phyloP scores from a whole-genome alignment of 2,113 vertebrate genomes.

The Pelecanus crispus region DNA sequence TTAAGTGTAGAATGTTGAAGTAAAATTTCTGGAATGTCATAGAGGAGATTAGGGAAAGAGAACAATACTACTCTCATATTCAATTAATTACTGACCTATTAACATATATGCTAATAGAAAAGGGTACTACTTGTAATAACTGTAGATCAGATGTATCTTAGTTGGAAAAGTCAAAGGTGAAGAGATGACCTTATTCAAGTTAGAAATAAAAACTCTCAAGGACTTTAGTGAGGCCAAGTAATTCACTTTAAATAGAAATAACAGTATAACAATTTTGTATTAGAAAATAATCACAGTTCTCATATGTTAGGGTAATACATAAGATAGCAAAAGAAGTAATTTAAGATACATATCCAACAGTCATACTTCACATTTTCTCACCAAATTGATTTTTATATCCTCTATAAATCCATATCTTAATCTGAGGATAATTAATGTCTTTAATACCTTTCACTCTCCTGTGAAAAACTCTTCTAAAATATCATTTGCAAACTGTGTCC shows the following conservation, averaged over 20 bases:
- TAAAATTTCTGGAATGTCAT: background rate
- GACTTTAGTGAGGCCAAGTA: background rate
- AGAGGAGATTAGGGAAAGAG: background rate
- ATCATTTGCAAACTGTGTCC: background rate
- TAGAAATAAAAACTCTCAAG: background rate
- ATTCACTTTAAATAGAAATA: background rate
- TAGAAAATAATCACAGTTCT: background rate
- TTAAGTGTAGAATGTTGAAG: background rate
- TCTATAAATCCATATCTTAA: background rate
- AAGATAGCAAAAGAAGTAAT: background rate
- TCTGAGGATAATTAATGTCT: background rate
- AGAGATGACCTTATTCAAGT: background rate
- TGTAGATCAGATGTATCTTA: background rate
- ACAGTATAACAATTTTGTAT: background rate
- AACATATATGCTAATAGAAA: background rate
- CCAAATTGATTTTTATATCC: background rate
- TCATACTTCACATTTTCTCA: background rate
- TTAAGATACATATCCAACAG: background rate
- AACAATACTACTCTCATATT: background rate
- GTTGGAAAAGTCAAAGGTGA: background rate
- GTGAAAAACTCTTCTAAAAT: background rate
- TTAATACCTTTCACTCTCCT: background rate
- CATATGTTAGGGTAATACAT: background rate
- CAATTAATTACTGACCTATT: background rate
- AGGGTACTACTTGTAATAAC: background rate